Evolutionary conservation across 1,140 invertebrate genomes (phyloP).

Genomic region (Nixonia krombeini): DNA sequence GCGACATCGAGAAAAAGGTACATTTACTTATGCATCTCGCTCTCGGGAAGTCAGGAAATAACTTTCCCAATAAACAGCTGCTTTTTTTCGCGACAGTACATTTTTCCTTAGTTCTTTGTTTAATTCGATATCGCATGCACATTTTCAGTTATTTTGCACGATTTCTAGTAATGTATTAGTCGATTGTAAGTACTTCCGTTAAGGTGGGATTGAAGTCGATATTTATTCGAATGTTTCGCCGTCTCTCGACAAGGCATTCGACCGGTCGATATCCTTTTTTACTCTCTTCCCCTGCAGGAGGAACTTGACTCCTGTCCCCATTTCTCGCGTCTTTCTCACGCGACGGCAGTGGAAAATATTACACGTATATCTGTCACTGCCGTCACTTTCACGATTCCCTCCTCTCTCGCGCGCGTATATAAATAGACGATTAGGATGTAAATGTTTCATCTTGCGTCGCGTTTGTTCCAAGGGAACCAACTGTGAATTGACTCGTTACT

Average conservation of each 20-base stretch:
- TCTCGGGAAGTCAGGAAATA: too few species aligned
- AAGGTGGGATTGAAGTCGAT: too few species aligned
- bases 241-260: too few species aligned
- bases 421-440: slow-evolving; percentile 11
- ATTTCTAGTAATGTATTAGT: too few species aligned
- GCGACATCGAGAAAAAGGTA: slow-evolving; percentile 60
- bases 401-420: slow-evolving; percentile 1
- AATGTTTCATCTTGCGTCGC: slow-evolving; percentile 1
- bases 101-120: too few species aligned
- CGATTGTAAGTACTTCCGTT: too few species aligned
- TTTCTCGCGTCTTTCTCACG: not conserved
- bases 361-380: slow-evolving; percentile 2
- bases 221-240: too few species aligned
- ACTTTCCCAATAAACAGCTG: too few species aligned
- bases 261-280: too few species aligned
- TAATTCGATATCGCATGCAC: too few species aligned
- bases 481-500: not conserved
- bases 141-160: too few species aligned
- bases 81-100: not conserved
- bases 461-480: slow-evolving; percentile 4
- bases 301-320: not conserved
- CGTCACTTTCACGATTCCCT: slow-evolving; percentile 11
- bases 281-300: too few species aligned
- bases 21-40: not conserved
- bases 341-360: not conserved